Percentiles rank a stretch among this genome's conserved stretches.
Conservation (phyloP, 2,888 invertebrate species). For the Notodonta ziczac region DNA sequence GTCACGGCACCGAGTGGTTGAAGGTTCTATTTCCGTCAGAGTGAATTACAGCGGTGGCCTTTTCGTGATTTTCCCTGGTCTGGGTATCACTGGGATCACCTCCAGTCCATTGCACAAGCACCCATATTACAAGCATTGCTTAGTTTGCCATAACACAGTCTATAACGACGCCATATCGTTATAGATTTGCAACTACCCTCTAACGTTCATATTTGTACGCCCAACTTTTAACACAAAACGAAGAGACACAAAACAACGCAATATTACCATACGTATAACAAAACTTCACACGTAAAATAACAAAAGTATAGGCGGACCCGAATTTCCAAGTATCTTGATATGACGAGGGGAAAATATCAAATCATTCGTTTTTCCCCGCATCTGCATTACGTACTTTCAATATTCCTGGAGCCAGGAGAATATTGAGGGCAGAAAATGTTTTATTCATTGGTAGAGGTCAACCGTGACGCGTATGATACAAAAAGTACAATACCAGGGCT, state of each 20-base stretch:
- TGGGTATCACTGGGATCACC: too few relatives aligned
- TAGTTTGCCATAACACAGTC: too few relatives aligned
- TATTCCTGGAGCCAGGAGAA: slow-evolving; percentile 27
- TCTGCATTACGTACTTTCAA: slow-evolving; percentile 27
- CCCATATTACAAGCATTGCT: too few relatives aligned
- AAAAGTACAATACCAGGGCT: slow-evolving; percentile 39
- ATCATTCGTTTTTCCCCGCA: slow-evolving; percentile 31
- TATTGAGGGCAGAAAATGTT: slow-evolving; percentile 49
- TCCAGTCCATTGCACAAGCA: too few relatives aligned
- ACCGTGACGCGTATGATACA: slow-evolving; percentile 33
- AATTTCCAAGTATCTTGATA: slow-evolving; percentile 3
- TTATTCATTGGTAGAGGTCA: slow-evolving; percentile 53
- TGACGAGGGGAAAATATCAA: slow-evolving; percentile 25
- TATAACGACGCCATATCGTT: neutral
- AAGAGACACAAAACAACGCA: slow-evolving; percentile 1
- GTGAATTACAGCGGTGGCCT: too few relatives aligned
- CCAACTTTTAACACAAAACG: neutral
- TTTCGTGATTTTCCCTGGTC: too few relatives aligned
- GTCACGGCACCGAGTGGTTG: too few relatives aligned
- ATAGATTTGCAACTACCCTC: neutral
- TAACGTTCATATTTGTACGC: neutral
- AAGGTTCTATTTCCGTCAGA: too few relatives aligned
- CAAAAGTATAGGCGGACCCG: neutral
- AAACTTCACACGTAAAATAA: slow-evolving; percentile 6
- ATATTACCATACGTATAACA: slow-evolving; percentile 5